Evolutionary conservation across 2,888 invertebrate species (phyloP).

Genomic region (Iphiclides podalirius): DNA sequence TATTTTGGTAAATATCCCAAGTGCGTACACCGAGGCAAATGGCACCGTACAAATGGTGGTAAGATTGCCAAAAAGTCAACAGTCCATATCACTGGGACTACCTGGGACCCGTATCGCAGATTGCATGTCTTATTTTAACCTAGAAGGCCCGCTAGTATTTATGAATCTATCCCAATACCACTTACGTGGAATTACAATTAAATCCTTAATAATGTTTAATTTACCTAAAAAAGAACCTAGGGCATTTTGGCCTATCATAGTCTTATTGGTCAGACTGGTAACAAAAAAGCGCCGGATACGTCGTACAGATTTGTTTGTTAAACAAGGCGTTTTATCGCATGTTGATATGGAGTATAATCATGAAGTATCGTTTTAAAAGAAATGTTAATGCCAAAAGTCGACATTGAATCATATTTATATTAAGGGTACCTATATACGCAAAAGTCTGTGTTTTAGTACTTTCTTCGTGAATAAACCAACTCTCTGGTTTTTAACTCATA

Average conservation of each 20-base stretch:
- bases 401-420: background rate
- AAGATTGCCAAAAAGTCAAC: too few relatives aligned
- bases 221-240: background rate
- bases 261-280: constrained; percentile 12
- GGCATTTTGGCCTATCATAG: background rate
- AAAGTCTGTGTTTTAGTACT: background rate
- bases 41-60: too few relatives aligned
- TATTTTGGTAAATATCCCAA: too few relatives aligned
- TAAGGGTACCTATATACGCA: background rate
- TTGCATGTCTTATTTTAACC: too few relatives aligned
- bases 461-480: too few relatives aligned
- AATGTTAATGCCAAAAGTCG: too few relatives aligned
- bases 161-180: background rate
- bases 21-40: too few relatives aligned
- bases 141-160: too few relatives aligned
- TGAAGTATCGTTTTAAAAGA: background rate
- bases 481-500: too few relatives aligned
- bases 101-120: too few relatives aligned
- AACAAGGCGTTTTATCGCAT: constrained; percentile 23
- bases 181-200: background rate
- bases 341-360: constrained; percentile 23
- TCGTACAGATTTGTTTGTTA: constrained; percentile 24
- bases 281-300: constrained; percentile 25
- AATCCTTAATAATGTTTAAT: background rate
- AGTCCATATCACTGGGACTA: too few relatives aligned